phyloP scores from a whole-genome alignment of 2,888 invertebrate species.

The Drosophila austrosaltans region DNA sequence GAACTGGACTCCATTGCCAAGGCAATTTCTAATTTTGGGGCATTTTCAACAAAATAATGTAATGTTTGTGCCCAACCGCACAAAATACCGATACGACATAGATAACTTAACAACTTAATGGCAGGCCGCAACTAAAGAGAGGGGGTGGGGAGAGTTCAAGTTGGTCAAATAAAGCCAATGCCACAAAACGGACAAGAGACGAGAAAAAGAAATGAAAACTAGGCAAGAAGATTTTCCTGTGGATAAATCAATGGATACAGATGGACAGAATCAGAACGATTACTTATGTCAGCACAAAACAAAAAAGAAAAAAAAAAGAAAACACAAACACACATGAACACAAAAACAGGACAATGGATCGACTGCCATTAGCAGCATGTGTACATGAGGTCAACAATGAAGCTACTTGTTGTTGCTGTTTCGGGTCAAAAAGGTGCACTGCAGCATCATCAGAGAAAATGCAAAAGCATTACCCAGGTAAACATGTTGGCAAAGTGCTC shows the following conservation, averaged over 20 bases:
- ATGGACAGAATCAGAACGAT: constrained; percentile 4
- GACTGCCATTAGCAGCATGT: constrained; percentile 57
- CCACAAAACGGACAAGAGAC: constrained; percentile 14
- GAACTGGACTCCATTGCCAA: constrained; percentile 21
- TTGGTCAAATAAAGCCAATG: constrained; percentile 48
- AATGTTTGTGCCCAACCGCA: constrained; percentile 70
- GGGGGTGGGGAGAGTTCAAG: constrained; percentile 15
- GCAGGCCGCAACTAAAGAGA: constrained; percentile 55
- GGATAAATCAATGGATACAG: constrained; percentile 67
- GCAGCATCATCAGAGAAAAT: constrained; percentile 20
- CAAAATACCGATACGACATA: constrained; percentile 67
- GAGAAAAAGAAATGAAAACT: constrained; percentile 41
- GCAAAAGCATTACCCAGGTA: constrained; percentile 55
- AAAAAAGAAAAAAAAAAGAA: too few relatives aligned
- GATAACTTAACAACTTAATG: constrained; percentile 80
- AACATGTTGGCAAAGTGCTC: constrained; percentile 60
- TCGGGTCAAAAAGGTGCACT: constrained; percentile 7
- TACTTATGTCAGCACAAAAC: too few relatives aligned
- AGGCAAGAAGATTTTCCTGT: constrained; percentile 57
- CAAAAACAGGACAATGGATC: constrained; percentile 50
- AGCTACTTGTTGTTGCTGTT: not conserved
- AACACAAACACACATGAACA: constrained; percentile 52
- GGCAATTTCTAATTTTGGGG: constrained; percentile 72
- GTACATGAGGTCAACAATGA: constrained; percentile 57
- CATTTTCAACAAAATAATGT: constrained; percentile 73